These are phyloP conservation scores for Trichoplusia ni DNA, from an alignment of 1,140 invertebrate species.

Conservation along the genomic window DNA sequence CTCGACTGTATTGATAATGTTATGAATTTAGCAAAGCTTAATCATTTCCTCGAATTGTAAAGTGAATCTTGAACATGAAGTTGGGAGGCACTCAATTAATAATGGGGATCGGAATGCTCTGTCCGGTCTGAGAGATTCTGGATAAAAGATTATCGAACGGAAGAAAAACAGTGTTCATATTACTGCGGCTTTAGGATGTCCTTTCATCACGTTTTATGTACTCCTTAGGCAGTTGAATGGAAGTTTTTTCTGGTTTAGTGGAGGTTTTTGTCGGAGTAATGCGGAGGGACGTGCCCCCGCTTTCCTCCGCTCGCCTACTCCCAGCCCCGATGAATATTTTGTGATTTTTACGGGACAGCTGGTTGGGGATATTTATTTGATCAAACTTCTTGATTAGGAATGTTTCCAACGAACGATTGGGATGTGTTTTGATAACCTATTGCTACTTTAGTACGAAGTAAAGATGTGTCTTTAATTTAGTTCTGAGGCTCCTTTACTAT, in stretches of 20 bases:
- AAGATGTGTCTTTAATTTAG: neutral
- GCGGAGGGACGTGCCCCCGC: conserved; percentile 28
- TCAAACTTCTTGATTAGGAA: conserved; percentile 30
- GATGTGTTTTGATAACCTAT: conserved; percentile 17
- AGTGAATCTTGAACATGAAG: neutral
- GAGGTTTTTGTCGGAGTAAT: conserved; percentile 45
- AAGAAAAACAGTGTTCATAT: conserved; percentile 39
- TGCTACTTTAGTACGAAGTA: neutral
- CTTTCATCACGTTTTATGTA: conserved; percentile 52
- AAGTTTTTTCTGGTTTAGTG: conserved; percentile 52
- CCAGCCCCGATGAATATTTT: conserved; percentile 43
- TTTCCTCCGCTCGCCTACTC: conserved; percentile 26
- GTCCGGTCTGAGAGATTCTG: conserved; percentile 1
- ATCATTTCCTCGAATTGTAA: neutral
- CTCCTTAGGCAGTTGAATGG: conserved; percentile 48
- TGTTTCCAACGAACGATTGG: neutral
- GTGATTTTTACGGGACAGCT: conserved; percentile 40
- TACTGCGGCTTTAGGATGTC: conserved; percentile 35
- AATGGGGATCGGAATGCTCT: neutral
- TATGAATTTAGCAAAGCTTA: neutral
- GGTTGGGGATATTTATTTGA: conserved; percentile 29
- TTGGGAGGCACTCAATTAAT: conserved; percentile 9
- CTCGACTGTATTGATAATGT: no score
- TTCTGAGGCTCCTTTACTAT: no score
- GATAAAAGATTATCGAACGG: conserved; percentile 30